A percentile compares a stretch with the other conserved stretches of the same genome.
phyloP scores from a whole-genome alignment of 2,797 vertebrate species.

The Glossophaga mutica region DNA sequence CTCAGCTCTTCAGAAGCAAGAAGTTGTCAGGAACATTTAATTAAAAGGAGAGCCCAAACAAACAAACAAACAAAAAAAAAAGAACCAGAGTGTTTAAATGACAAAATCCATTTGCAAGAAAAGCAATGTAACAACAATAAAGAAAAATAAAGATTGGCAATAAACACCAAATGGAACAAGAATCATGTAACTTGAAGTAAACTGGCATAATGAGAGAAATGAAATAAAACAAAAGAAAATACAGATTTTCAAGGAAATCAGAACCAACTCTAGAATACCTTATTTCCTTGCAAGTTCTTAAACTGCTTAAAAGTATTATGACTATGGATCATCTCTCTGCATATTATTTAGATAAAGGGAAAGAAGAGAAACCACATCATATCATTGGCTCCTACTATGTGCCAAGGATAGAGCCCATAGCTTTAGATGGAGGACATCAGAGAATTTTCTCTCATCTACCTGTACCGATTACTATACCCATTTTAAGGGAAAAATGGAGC shows the following conservation, averaged over 20 bases:
- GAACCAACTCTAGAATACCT: constrained; percentile 53
- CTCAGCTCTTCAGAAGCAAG: constrained; percentile 34
- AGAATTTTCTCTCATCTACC: neutral
- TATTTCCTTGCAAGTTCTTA: constrained; percentile 39
- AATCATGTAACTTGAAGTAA: constrained; percentile 36
- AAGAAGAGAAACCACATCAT: neutral
- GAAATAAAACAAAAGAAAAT: constrained; percentile 46
- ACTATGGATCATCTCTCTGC: constrained; percentile 12
- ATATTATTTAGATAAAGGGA: constrained; percentile 22
- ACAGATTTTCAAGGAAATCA: constrained; percentile 47
- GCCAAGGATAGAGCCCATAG: neutral
- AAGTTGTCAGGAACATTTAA: constrained; percentile 31
- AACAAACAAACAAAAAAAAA: no score
- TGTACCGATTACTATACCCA: neutral
- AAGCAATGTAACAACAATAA: constrained; percentile 16
- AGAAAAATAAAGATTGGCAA: constrained; percentile 45
- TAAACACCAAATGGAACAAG: constrained; percentile 53
- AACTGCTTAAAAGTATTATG: constrained; percentile 40
- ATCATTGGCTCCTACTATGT: neutral
- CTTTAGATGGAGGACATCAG: neutral
- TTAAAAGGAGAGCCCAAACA: constrained; percentile 7
- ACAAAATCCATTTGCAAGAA: constrained; percentile 33
- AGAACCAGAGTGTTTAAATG: constrained; percentile 8
- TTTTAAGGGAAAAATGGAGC: neutral
- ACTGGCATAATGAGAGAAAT: constrained; percentile 35